phyloP scores from a whole-genome alignment of 1,140 invertebrate species.

The Tachypleus tridentatus region DNA sequence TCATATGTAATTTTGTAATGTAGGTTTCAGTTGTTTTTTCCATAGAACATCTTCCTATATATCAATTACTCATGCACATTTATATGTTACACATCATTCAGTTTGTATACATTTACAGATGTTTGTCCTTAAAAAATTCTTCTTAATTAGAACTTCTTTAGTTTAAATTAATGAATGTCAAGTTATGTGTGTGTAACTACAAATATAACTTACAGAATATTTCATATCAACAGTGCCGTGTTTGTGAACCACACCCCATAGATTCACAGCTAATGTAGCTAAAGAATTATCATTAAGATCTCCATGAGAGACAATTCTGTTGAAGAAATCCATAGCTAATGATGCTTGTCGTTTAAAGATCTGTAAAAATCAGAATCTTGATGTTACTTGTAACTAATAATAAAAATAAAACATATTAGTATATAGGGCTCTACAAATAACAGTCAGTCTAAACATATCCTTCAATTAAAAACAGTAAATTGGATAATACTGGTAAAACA shows the following conservation, averaged over 20 bases:
- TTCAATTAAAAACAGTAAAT: no score
- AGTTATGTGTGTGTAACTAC: neutral
- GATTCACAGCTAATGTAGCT: conserved; percentile 52
- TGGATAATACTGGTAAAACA: no score
- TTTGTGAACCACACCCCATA: conserved; percentile 63
- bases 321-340: conserved; percentile 58
- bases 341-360: conserved; percentile 37
- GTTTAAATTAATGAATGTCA: no score
- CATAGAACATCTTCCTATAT: no score
- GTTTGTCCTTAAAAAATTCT: no score
- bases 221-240: conserved; percentile 41
- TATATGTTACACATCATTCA: no score
- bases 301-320: conserved; percentile 52
- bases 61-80: no score
- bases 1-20: no score
- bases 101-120: no score
- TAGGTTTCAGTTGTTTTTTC: no score
- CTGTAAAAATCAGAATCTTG: conserved; percentile 24
- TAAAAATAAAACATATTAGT: neutral
- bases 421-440: neutral
- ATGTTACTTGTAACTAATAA: conserved; percentile 2
- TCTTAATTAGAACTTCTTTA: no score
- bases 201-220: conserved; percentile 32
- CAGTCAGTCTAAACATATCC: neutral
- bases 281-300: conserved; percentile 49